Conservation (phyloP, 2,888 invertebrate species). For the Pantelozetes paolii region DNA sequence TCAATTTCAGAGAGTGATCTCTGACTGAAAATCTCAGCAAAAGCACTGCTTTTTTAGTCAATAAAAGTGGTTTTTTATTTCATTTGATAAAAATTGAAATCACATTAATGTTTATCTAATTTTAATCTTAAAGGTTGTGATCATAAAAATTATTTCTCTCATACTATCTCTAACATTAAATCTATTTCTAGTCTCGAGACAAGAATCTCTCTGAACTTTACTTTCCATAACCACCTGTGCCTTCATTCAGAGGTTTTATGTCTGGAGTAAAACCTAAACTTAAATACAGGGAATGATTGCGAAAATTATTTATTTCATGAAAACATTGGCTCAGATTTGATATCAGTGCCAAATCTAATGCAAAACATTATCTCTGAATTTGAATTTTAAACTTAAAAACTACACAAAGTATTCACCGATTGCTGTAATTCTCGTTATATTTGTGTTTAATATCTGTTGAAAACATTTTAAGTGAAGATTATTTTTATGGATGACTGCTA, state of each 20-base stretch:
- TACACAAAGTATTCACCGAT: background rate
- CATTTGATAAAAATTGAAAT: conserved; percentile 13
- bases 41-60: too few relatives aligned
- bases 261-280: background rate
- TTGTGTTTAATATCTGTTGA: background rate
- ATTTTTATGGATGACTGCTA: conserved; percentile 10
- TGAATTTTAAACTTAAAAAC: background rate
- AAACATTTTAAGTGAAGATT: background rate
- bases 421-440: background rate
- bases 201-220: background rate
- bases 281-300: background rate
- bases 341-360: background rate
- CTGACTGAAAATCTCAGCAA: too few relatives aligned
- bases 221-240: conserved; percentile 1
- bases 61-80: background rate
- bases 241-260: conserved; percentile 4
- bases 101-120: background rate
- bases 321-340: background rate
- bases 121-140: background rate
- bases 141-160: background rate
- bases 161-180: background rate
- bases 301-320: background rate
- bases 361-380: background rate
- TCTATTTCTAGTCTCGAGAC: too few relatives aligned
- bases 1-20: background rate